Conservation (phyloP, 2,797 vertebrate genomes). For the Bovichtus variegatus region DNA sequence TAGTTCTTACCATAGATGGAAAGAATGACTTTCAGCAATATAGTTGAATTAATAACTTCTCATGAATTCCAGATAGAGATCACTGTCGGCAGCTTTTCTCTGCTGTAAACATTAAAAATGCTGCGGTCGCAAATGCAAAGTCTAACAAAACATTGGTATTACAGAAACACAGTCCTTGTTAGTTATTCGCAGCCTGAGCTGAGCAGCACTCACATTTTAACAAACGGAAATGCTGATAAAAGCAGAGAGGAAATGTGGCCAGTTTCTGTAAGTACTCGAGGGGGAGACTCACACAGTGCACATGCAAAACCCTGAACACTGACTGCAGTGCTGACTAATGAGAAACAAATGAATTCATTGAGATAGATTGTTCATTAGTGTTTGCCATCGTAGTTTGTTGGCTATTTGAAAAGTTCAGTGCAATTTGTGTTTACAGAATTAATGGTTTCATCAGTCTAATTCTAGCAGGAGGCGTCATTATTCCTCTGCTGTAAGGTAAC, state of each 20-base stretch:
- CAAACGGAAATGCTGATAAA: slow-evolving; percentile 68
- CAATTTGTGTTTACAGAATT: slow-evolving; percentile 81
- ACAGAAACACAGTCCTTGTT: slow-evolving; percentile 41
- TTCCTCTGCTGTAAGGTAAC: slow-evolving; percentile 66
- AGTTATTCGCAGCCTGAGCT: slow-evolving; percentile 46
- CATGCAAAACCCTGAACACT: slow-evolving; percentile 65
- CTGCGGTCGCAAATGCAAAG: slow-evolving; percentile 13
- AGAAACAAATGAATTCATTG: slow-evolving; percentile 83
- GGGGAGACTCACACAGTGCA: slow-evolving; percentile 56
- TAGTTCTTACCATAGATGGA: not conserved
- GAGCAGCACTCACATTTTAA: slow-evolving; percentile 46
- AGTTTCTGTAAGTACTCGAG: slow-evolving; percentile 60
- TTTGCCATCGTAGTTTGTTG: slow-evolving; percentile 72
- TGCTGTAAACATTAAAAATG: slow-evolving; percentile 25
- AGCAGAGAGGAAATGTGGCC: slow-evolving; percentile 50
- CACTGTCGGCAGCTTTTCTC: slow-evolving; percentile 9
- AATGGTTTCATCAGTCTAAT: slow-evolving; percentile 81
- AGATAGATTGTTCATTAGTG: slow-evolving; percentile 84
- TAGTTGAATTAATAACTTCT: not conserved
- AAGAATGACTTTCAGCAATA: slow-evolving; percentile 4
- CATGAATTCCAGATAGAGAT: slow-evolving; percentile 29
- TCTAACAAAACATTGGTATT: slow-evolving; percentile 55
- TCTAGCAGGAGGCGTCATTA: slow-evolving; percentile 73
- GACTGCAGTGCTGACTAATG: slow-evolving; percentile 78
- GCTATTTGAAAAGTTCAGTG: slow-evolving; percentile 85